These are phyloP conservation scores for Rhimphoctona megacephalus DNA, from an alignment of 2,888 invertebrate species.

Conservation along the genomic window DNA sequence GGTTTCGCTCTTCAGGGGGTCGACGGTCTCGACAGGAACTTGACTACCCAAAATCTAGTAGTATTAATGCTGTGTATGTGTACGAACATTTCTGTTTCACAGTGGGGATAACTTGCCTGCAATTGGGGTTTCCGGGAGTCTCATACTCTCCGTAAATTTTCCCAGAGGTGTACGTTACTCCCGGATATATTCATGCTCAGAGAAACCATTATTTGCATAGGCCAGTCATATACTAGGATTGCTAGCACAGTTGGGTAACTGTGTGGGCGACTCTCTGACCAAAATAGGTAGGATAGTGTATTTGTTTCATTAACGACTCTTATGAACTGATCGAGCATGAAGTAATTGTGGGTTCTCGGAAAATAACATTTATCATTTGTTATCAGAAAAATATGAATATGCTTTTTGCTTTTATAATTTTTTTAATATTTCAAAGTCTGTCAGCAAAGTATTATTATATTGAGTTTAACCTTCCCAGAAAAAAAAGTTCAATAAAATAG, in stretches of 20 bases:
- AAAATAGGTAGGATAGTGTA: slow-evolving; percentile 37
- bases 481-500: too few species aligned
- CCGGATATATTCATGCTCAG: slow-evolving; percentile 46
- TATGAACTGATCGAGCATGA: slow-evolving; percentile 9
- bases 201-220: slow-evolving; percentile 77
- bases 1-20: slow-evolving; percentile 10
- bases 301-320: slow-evolving; percentile 15
- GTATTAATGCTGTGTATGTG: slow-evolving; percentile 20
- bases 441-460: neutral
- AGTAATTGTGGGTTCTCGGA: neutral
- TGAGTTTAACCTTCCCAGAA: neutral
- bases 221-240: slow-evolving; percentile 60
- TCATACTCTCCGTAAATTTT: slow-evolving; percentile 72
- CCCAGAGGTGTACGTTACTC: slow-evolving; percentile 79
- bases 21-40: slow-evolving; percentile 28
- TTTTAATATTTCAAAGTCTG: neutral
- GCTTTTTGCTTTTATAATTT: neutral
- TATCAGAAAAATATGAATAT: neutral
- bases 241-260: slow-evolving; percentile 47
- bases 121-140: slow-evolving; percentile 69
- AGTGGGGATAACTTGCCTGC: slow-evolving; percentile 61
- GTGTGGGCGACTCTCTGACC: slow-evolving; percentile 36
- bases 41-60: slow-evolving; percentile 37
- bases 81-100: slow-evolving; percentile 6
- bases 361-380: neutral